phyloP scores from a whole-genome alignment of 2,113 vertebrate genomes.

The Turdus rufiventris region DNA sequence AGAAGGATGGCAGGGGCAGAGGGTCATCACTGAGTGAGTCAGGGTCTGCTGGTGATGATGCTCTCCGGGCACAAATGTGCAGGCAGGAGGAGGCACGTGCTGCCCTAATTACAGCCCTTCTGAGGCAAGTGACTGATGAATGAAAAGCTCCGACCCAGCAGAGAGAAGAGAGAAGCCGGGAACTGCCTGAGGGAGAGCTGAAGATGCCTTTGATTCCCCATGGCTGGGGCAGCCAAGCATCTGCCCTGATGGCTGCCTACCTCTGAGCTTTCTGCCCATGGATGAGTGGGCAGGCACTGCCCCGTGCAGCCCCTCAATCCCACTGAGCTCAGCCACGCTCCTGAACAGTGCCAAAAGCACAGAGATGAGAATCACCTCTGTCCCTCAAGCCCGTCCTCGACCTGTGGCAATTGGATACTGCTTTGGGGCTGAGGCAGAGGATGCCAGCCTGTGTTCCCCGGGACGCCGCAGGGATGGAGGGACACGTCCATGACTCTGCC shows the following conservation, averaged over 20 bases:
- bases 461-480: background rate
- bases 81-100: background rate
- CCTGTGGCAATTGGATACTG: background rate
- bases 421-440: background rate
- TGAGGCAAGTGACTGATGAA: background rate
- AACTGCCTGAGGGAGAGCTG: background rate
- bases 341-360: background rate
- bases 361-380: background rate
- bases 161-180: background rate
- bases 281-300: background rate
- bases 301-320: background rate
- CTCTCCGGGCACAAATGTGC: accelerated
- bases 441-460: accelerated
- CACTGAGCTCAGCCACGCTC: background rate
- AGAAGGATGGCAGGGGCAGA: background rate
- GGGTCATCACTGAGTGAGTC: background rate
- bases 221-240: accelerated
- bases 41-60: background rate
- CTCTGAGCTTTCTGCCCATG: background rate
- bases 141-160: background rate
- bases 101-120: background rate
- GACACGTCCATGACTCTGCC: background rate
- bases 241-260: background rate
- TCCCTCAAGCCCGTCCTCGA: background rate
- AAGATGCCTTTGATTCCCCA: background rate